Conservation (phyloP, 2,797 vertebrate species). For the Dermochelys coriacea region DNA sequence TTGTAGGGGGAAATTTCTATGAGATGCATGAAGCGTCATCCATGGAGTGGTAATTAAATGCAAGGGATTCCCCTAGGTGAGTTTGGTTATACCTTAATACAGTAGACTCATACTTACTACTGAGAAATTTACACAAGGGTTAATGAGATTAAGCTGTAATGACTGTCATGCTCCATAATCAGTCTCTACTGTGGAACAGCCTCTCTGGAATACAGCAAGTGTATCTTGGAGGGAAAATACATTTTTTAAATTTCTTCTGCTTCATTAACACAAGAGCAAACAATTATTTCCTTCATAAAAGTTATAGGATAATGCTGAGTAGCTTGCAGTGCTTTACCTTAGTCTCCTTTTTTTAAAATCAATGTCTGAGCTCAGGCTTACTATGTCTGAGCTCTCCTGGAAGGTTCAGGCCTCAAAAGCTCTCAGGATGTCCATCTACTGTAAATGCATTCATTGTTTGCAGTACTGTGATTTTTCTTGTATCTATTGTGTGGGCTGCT, state of each 20-base stretch:
- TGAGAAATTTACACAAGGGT: not conserved
- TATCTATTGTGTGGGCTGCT: not conserved
- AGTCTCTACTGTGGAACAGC: not conserved
- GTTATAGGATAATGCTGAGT: not conserved
- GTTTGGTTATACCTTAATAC: not conserved
- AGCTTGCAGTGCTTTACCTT: fast-evolving
- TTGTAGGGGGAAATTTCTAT: not conserved
- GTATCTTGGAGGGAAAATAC: not conserved
- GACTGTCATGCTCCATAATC: not conserved
- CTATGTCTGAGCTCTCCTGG: not conserved
- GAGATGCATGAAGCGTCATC: not conserved
- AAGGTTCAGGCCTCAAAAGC: not conserved
- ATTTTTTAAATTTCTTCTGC: not conserved
- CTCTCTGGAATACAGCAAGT: not conserved
- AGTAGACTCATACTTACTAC: not conserved
- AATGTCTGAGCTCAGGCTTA: not conserved
- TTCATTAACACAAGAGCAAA: not conserved
- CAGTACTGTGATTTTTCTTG: not conserved
- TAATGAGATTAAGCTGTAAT: conserved; percentile 18
- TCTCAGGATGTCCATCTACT: not conserved
- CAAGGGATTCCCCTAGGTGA: not conserved
- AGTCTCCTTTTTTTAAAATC: not conserved
- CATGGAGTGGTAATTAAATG: not conserved
- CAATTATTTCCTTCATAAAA: not conserved
- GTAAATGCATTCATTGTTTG: not conserved